phyloP scores from a whole-genome alignment of 2,888 invertebrate species.

The Drosophila greeni region DNA sequence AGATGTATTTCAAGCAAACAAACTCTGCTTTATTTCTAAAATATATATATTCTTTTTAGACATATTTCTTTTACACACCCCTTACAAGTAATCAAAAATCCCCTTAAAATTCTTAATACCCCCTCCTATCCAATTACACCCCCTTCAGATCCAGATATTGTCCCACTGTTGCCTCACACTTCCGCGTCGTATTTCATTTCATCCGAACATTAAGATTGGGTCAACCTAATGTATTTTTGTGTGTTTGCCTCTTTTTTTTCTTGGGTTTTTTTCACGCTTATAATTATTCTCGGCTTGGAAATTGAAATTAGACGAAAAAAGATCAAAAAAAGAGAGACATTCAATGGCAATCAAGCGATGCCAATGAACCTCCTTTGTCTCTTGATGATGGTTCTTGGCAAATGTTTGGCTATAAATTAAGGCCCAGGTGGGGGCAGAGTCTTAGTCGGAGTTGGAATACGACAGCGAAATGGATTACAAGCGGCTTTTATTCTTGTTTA shows the following conservation, averaged over 20 bases:
- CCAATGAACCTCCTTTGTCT: slow-evolving; percentile 51
- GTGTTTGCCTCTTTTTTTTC: slow-evolving; percentile 10
- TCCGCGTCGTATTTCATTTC: slow-evolving; percentile 38
- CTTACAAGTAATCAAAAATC: not conserved
- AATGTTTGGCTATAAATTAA: slow-evolving; percentile 59
- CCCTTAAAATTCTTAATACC: not conserved
- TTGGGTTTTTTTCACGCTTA: slow-evolving; percentile 17
- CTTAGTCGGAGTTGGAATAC: slow-evolving; percentile 39
- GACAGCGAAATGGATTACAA: slow-evolving; percentile 47
- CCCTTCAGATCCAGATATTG: slow-evolving; percentile 8
- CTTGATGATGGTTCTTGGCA: slow-evolving; percentile 13
- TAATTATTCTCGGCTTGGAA: slow-evolving; percentile 47
- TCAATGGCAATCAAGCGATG: slow-evolving; percentile 59
- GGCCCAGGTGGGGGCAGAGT: slow-evolving; percentile 9
- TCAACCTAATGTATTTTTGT: slow-evolving; percentile 47
- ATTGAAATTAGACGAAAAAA: slow-evolving; percentile 31
- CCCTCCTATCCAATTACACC: slow-evolving; percentile 7
- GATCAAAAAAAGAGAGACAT: slow-evolving; percentile 14
- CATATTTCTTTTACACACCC: too few species aligned
- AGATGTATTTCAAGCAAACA: not conserved
- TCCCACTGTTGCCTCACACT: slow-evolving; percentile 35
- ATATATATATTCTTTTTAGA: not conserved
- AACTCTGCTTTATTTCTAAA: not conserved
- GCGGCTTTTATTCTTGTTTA: slow-evolving; percentile 33
- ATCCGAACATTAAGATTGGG: slow-evolving; percentile 50